Conservation (phyloP, 1,140 invertebrate genomes). For the Pachyrhynchus sulphureomaculatus region DNA sequence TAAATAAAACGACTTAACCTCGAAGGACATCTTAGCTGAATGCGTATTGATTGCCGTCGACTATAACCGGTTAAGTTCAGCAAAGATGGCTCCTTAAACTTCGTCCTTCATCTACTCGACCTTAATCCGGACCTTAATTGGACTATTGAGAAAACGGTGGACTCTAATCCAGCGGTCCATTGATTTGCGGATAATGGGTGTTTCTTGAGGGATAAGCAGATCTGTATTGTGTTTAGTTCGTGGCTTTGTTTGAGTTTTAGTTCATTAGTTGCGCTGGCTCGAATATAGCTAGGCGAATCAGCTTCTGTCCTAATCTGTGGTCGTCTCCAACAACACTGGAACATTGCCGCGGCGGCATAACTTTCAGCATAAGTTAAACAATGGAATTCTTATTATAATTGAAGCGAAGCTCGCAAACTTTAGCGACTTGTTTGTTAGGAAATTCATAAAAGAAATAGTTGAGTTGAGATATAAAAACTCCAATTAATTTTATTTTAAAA, state of each 20-base stretch:
- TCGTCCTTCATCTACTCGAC: slow-evolving; percentile 16
- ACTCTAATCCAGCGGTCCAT: slow-evolving; percentile 46
- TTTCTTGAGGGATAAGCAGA: slow-evolving; percentile 48
- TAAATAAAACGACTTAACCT: background rate
- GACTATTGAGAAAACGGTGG: slow-evolving; percentile 24
- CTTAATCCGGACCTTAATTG: slow-evolving; percentile 28
- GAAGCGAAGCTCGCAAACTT: too few relatives aligned
- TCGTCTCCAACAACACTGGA: slow-evolving; percentile 5
- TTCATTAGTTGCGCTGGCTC: slow-evolving; percentile 42
- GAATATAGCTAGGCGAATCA: slow-evolving; percentile 8
- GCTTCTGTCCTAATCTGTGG: slow-evolving; percentile 13
- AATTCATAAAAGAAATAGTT: too few relatives aligned
- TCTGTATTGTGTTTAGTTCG: slow-evolving; percentile 50
- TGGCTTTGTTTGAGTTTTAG: slow-evolving; percentile 45
- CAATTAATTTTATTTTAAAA: too few relatives aligned
- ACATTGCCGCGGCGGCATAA: too few relatives aligned
- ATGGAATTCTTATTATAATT: too few relatives aligned
- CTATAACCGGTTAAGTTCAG: slow-evolving; percentile 12
- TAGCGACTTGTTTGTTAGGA: too few relatives aligned
- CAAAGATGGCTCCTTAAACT: slow-evolving; percentile 2
- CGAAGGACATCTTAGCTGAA: slow-evolving; percentile 12
- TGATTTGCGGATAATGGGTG: slow-evolving; percentile 48
- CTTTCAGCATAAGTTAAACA: too few relatives aligned
- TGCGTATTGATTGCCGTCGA: slow-evolving; percentile 12
- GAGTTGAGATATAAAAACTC: too few relatives aligned